Evolutionary conservation across 2,888 invertebrate species (phyloP).

Genomic region (Emmelina monodactyla): DNA sequence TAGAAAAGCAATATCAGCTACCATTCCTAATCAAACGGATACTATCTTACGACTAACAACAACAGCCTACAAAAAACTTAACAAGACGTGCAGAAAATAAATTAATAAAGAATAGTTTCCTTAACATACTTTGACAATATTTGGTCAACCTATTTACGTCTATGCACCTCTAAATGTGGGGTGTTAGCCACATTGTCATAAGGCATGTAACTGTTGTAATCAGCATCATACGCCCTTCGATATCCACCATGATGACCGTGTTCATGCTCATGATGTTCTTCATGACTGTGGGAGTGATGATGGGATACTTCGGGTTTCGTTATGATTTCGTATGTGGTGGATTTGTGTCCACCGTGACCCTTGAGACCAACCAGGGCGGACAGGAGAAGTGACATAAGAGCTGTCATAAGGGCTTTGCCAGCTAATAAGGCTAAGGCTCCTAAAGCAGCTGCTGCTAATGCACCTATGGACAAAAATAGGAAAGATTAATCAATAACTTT

Average conservation of each 20-base stretch:
- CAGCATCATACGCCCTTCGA: slow-evolving; percentile 57
- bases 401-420: slow-evolving; percentile 86
- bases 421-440: slow-evolving; percentile 79
- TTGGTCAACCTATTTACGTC: too few relatives aligned
- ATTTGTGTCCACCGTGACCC: slow-evolving; percentile 71
- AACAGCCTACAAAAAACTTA: too few relatives aligned
- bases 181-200: too few relatives aligned
- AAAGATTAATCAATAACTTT: slow-evolving; percentile 1
- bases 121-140: too few relatives aligned
- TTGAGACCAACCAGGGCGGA: slow-evolving; percentile 82
- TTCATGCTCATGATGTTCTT: slow-evolving; percentile 66
- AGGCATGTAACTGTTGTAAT: slow-evolving; percentile 52
- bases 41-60: too few relatives aligned
- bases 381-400: slow-evolving; percentile 78
- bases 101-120: too few relatives aligned
- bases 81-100: too few relatives aligned
- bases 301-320: slow-evolving; percentile 81
- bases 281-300: slow-evolving; percentile 74
- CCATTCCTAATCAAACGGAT: too few relatives aligned
- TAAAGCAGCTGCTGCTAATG: slow-evolving; percentile 74
- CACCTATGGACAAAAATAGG: slow-evolving; percentile 52
- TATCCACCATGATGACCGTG: slow-evolving; percentile 65
- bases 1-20: too few relatives aligned
- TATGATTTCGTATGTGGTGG: slow-evolving; percentile 84
- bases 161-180: too few relatives aligned